These are phyloP conservation scores for Rhagium mordax DNA, from an alignment of 2,888 invertebrate genomes.

Conservation along the genomic window DNA sequence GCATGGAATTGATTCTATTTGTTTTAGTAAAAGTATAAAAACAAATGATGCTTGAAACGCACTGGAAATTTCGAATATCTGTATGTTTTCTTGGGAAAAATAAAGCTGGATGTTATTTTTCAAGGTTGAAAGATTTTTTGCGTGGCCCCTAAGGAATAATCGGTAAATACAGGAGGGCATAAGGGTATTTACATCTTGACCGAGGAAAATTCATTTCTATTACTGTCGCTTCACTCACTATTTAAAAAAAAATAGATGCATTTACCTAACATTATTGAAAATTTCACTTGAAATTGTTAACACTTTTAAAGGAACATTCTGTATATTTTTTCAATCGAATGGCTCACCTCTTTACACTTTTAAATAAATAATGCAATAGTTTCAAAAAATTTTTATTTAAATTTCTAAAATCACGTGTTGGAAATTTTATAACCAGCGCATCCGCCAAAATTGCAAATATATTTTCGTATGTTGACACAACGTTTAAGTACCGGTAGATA, in stretches of 20 bases:
- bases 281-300: too few species aligned
- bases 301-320: too few species aligned
- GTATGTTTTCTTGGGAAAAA: background rate
- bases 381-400: too few species aligned
- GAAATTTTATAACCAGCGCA: background rate
- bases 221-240: too few species aligned
- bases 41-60: background rate
- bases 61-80: background rate
- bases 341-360: too few species aligned
- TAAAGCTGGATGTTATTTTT: background rate
- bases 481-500: background rate
- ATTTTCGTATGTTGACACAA: background rate
- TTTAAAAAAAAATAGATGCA: too few species aligned
- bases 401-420: too few species aligned
- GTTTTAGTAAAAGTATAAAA: slow-evolving; percentile 7
- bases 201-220: too few species aligned
- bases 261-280: too few species aligned
- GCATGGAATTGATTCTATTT: slow-evolving; percentile 8
- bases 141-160: background rate
- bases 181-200: background rate
- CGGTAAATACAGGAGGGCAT: too few species aligned
- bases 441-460: background rate
- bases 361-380: too few species aligned
- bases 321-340: too few species aligned
- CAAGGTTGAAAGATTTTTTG: background rate